Evolutionary conservation across 92 coral and sea anemone species (phyloP), one percentile per base, ranked within the genome.

Genomic region (Parazoanthus darwini): DNA sequence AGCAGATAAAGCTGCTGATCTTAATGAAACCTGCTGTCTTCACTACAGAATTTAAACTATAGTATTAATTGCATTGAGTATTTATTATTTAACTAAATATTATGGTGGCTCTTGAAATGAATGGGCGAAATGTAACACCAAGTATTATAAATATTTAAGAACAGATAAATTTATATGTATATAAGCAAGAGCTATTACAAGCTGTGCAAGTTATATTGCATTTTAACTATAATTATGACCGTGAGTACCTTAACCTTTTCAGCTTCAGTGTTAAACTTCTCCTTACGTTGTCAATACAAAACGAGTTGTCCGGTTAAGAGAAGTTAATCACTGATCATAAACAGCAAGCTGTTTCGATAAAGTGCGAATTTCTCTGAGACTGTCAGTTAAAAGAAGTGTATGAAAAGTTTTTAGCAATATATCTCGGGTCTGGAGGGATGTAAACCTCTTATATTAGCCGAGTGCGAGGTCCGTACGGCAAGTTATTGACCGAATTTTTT

Each of bases 201-300:
- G 39, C 85, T 29, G 37, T 56, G 85, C 71, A 80, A 80, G 70
- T 80, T 80, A 2, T 56, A 56, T 80, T 80, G 85, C 85, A 58
- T 18, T 38, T 22, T 6, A 5, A 14, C 78, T 63, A 63, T 63
- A 2, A 63, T 63, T 16, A 6, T 16, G 68, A 63, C 25, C 20
- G n/a, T 16, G 68, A 63, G 25, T 16, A 63, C n/a, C 1, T 9
- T 63, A 16, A 63, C 11, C 68, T 4, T 63, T 63, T 63, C 2
- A 0, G 3, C 6, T 25, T 25, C 65, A 56, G 65, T 3, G 66
- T 20, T 58, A 0, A 51, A 58, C 66, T 58, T 63, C 8, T 22
- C 8, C 70, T 63, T 22, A 22, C 25, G 6, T 0, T 63, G 70
- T 58, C 66, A 58, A 14, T 13, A 58, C 70, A 63, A 63, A 63